Evolutionary conservation across 1,140 invertebrate genomes (phyloP), one percentile per base, ranked within the genome.

Genomic region (Pseudomyrmex gracilis): DNA sequence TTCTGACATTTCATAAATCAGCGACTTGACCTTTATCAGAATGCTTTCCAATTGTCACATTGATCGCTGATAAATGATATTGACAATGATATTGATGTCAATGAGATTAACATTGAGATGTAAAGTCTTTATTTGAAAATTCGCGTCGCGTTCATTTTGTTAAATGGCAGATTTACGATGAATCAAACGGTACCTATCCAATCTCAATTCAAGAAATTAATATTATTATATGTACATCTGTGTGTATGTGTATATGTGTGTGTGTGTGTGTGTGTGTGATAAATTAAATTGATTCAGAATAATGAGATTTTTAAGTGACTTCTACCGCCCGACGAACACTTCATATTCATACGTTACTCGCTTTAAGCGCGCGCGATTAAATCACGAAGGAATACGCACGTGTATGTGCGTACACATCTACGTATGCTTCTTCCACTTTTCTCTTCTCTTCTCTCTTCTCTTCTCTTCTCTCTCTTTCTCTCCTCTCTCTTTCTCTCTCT

Each of bases 371-470:
- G 66, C 71, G 20, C 76, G 66, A 53, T 55, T 80, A 80, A 80
- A 80, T 80, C 76, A 80, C 76, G 76, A 80, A 80, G 76, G 34
- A 58, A 60, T 58, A 83, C 71, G 76, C 60, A 61, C 70, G 73
- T 17, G 22, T 3, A 47, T 60, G 57, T 73, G 64, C 12, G 4
- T 8, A 24, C 22, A 47, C 73, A 53, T 17, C 9, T 22, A 45
- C 49, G 5, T 53, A 63, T 43, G 22, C 24, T 24, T 24, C 51
- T 20, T 53, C 24, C n/a, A n/a, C n/a, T n/a, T n/a, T 55, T 1
- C 22, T 34, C 34, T 34, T 0, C 34, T 34, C 34, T 34, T 34
- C 34, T 34, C 5, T 34, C 34, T 34, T 7, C 34, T 24, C 24
- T 24, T 24, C 51, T 53, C n/a, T 49, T 49, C 15, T 71, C 67